These are phyloP conservation scores for Nephrocerus scutellatus DNA, from an alignment of 2,888 invertebrate species.

Conservation along the genomic window DNA sequence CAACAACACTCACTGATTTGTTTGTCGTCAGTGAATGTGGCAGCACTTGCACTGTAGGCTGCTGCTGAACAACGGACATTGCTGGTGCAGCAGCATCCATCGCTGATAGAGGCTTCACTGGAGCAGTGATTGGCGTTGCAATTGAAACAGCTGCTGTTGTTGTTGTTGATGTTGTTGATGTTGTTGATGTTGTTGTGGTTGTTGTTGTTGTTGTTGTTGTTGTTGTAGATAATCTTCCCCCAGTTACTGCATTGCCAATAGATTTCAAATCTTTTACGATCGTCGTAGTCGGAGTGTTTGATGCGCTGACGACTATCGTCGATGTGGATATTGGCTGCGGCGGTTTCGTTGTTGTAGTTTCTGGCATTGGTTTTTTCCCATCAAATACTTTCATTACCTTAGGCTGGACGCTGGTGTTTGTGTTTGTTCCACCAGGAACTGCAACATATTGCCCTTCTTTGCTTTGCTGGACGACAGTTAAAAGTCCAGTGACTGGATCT, in stretches of 20 bases:
- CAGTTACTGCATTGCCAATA: too few species aligned
- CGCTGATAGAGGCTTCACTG: slow-evolving; percentile 30
- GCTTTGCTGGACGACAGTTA: slow-evolving; percentile 61
- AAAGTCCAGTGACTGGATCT: slow-evolving; percentile 67
- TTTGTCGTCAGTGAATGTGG: slow-evolving; percentile 17
- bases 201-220: too few species aligned
- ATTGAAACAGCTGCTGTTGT: slow-evolving; percentile 22
- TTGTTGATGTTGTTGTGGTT: slow-evolving; percentile 34
- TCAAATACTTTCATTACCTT: too few species aligned
- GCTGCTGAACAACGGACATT: slow-evolving; percentile 7
- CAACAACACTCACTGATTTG: too few species aligned
- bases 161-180: slow-evolving; percentile 17
- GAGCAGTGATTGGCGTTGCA: slow-evolving; percentile 29
- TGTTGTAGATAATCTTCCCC: too few species aligned
- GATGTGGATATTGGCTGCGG: too few species aligned
- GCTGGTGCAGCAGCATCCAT: slow-evolving; percentile 26
- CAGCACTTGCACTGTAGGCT: slow-evolving; percentile 13
- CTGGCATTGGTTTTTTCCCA: too few species aligned
- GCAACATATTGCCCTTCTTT: slow-evolving; percentile 65
- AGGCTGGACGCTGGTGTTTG: too few species aligned
- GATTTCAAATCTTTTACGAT: too few species aligned
- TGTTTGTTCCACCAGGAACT: slow-evolving; percentile 39
- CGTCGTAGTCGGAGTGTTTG: too few species aligned
- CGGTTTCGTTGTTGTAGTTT: too few species aligned
- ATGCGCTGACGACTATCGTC: too few species aligned